These are phyloP conservation scores for Oryzaephilus surinamensis DNA, from an alignment of 1,140 invertebrate genomes.

Conservation along the genomic window DNA sequence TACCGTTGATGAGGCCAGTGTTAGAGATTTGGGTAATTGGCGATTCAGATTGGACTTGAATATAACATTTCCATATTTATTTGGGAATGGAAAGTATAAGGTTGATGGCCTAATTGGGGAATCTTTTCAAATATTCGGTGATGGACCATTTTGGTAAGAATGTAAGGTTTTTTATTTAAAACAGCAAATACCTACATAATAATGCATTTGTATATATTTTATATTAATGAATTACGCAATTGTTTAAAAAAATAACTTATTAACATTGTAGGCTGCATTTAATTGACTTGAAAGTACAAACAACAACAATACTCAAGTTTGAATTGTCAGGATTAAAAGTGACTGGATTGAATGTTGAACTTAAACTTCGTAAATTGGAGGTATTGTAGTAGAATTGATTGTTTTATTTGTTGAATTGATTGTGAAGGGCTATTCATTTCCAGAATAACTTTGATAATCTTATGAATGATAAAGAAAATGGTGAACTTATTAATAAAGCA, in stretches of 20 bases:
- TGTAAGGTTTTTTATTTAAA: not conserved
- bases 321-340: conserved; percentile 19
- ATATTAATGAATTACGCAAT: not conserved
- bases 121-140: conserved; percentile 24
- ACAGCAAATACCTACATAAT: no score
- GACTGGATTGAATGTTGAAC: conserved; percentile 15
- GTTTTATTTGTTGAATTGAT: not conserved
- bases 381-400: conserved; percentile 16
- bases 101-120: conserved; percentile 26
- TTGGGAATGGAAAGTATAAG: conserved; percentile 25
- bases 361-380: conserved; percentile 23
- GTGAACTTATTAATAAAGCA: conserved; percentile 30
- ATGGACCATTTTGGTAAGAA: conserved; percentile 32
- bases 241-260: conserved; percentile 1
- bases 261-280: conserved; percentile 18
- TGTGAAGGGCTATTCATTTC: conserved; percentile 6
- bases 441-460: conserved; percentile 32
- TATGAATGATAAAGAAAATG: conserved; percentile 27
- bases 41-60: conserved; percentile 29
- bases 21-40: conserved; percentile 22
- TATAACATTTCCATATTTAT: conserved; percentile 28
- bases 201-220: no score
- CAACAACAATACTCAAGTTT: conserved; percentile 22
- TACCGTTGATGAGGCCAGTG: conserved; percentile 25
- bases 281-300: conserved; percentile 20